phyloP scores from a whole-genome alignment of 1,140 invertebrate species.

The Brachionus manjavacas region DNA sequence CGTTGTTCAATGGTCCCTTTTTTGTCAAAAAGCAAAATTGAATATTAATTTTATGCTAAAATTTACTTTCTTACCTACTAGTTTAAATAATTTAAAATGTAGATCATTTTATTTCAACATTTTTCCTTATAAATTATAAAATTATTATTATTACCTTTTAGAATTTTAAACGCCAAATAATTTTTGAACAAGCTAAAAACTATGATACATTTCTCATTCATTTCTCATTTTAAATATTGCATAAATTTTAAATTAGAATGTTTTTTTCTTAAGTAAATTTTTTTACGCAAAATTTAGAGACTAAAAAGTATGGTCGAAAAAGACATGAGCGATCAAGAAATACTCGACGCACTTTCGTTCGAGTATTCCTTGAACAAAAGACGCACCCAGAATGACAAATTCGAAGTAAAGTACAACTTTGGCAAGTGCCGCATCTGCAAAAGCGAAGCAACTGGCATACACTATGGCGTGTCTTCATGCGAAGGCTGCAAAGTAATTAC shows the following conservation, averaged over 20 bases:
- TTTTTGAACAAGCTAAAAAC: background rate
- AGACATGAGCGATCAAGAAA: background rate
- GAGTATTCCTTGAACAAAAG: background rate
- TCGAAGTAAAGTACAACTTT: slow-evolving; percentile 14
- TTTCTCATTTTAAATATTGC: background rate
- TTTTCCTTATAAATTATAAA: background rate
- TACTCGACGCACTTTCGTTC: background rate
- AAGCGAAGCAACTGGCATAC: slow-evolving; percentile 20
- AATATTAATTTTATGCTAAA: background rate
- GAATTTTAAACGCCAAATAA: background rate
- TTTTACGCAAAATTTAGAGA: background rate
- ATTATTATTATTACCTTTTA: background rate
- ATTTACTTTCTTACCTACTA: background rate
- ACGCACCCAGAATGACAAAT: background rate
- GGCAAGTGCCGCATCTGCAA: background rate
- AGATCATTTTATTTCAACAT: background rate
- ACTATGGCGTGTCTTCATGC: slow-evolving; percentile 43
- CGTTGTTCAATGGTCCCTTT: background rate
- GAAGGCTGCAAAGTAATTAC: slow-evolving; percentile 21
- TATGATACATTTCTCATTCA: background rate
- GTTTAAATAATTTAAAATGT: background rate
- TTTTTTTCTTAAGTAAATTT: background rate
- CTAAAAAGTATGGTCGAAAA: background rate
- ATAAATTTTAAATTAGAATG: background rate
- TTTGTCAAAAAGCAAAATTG: background rate